These are phyloP conservation scores for Pandemis cinnamomeana DNA, from an alignment of 2,888 invertebrate species.

Conservation along the genomic window DNA sequence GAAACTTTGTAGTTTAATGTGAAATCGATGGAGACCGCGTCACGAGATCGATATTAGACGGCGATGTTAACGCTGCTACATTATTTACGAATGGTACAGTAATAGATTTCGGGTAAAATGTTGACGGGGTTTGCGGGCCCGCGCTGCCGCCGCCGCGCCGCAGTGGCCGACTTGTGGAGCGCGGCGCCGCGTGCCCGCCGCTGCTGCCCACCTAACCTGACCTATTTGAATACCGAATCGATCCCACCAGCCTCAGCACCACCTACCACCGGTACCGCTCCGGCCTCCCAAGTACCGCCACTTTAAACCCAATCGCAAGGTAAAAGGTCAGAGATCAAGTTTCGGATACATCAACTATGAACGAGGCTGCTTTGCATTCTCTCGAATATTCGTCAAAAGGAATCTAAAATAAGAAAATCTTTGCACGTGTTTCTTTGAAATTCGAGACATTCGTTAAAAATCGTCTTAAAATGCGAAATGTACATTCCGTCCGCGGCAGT, in stretches of 20 bases:
- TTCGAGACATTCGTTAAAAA: not conserved
- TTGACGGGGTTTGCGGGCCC: conserved; percentile 41
- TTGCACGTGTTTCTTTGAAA: conserved; percentile 18
- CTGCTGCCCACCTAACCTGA: conserved; percentile 36
- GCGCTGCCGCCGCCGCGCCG: conserved; percentile 32
- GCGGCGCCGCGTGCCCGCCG: conserved; percentile 8
- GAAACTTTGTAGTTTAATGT: conserved; percentile 66
- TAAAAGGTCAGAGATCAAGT: conserved; percentile 37
- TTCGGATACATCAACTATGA: conserved; percentile 13
- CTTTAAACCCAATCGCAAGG: conserved; percentile 40
- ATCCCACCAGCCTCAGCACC: conserved; percentile 23
- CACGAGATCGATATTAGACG: conserved; percentile 67
- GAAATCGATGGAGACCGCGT: conserved; percentile 67
- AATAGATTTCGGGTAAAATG: conserved; percentile 56
- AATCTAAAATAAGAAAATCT: conserved; percentile 14
- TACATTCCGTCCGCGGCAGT: conserved; percentile 1
- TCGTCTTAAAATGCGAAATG: conserved; percentile 5
- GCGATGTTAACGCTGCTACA: conserved; percentile 61
- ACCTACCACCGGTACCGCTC: conserved; percentile 22
- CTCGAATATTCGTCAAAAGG: conserved; percentile 18
- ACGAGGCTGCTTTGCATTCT: not conserved
- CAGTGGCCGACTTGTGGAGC: conserved; percentile 37
- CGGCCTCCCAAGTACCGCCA: conserved; percentile 26
- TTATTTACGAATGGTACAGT: conserved; percentile 66
- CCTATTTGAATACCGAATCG: conserved; percentile 40